Evolutionary conservation across 2,888 invertebrate species (phyloP), one percentile per base, ranked within the genome.

Genomic region (Oligia latruncula): DNA sequence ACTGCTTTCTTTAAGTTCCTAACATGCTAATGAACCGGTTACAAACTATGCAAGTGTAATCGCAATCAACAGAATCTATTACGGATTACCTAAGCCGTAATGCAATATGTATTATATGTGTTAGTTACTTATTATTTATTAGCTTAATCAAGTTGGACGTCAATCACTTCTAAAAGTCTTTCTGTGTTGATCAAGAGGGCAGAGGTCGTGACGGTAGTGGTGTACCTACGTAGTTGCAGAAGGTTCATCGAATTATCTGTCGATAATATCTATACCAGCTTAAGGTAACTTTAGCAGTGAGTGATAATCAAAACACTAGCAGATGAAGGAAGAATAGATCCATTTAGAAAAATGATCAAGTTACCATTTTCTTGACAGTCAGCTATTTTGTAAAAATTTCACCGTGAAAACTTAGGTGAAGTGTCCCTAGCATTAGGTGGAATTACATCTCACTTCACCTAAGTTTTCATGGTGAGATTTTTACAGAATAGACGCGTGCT

Each of bases 121-220:
- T 77, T 67, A 62, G 46, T 55, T 81, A 43, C 62, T 64, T 67
- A 74, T 72, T 60, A 71, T 64, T 74, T 49, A 15, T 62, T 40
- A 71, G 49, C 70, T 60, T 80, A 71, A 85, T 83, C 80, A 84
- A 84, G 23, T 71, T 43, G 58, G 46, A 70, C 68, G 78, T 75
- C 76, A 77, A 77, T 84, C 76, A 85, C 13, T 64, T 78, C 62
- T 74, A 72, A 80, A 71, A 87, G 78, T 71, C 76, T 87, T 75
- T 78, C 75, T 80, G 78, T 52, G 71, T 88, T 85, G 75, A 82
- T 68, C 80, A 83, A 81, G 55, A 82, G 81, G 71, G 74, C 86
- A 85, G 60, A 82, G 87, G 83, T 89, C 83, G 58, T 17, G 35
- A 29, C n/a, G 20, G 46, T 13, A 43, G 29, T 23, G 35, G 43